phyloP scores from a whole-genome alignment of 2,888 invertebrate species.

The Thysanoteuthis rhombus region DNA sequence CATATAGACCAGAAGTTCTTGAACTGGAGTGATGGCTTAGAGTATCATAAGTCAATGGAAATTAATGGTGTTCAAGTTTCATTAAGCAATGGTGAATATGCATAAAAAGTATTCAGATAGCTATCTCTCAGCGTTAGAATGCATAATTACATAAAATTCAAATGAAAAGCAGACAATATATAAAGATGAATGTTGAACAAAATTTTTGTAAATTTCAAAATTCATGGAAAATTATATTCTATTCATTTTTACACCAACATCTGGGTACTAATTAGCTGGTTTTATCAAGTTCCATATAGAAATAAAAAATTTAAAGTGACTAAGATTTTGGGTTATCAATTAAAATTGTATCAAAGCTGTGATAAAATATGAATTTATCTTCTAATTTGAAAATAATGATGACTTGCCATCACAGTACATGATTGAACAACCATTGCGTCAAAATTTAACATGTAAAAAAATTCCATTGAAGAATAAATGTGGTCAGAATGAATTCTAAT shows the following conservation, averaged over 20 bases:
- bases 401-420: too few species aligned
- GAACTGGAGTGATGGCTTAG: neutral
- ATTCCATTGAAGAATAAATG: too few species aligned
- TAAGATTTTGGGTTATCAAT: too few species aligned
- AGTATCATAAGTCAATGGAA: neutral
- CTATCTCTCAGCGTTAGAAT: neutral
- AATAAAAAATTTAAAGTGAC: too few species aligned
- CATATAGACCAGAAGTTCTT: neutral
- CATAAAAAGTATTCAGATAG: neutral
- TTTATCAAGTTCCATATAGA: too few species aligned
- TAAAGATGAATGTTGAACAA: neutral
- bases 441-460: too few species aligned
- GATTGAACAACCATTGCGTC: too few species aligned
- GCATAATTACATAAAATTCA: neutral
- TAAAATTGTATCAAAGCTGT: too few species aligned
- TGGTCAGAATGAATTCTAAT: too few species aligned
- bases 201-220: neutral
- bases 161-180: neutral
- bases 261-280: too few species aligned
- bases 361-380: too few species aligned
- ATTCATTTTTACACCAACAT: neutral
- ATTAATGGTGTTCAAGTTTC: neutral
- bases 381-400: too few species aligned
- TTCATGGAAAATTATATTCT: neutral
- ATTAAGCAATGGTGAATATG: neutral